Evolutionary conservation across 2,113 vertebrate genomes (phyloP).

Genomic region (Hippocampus abdominalis): DNA sequence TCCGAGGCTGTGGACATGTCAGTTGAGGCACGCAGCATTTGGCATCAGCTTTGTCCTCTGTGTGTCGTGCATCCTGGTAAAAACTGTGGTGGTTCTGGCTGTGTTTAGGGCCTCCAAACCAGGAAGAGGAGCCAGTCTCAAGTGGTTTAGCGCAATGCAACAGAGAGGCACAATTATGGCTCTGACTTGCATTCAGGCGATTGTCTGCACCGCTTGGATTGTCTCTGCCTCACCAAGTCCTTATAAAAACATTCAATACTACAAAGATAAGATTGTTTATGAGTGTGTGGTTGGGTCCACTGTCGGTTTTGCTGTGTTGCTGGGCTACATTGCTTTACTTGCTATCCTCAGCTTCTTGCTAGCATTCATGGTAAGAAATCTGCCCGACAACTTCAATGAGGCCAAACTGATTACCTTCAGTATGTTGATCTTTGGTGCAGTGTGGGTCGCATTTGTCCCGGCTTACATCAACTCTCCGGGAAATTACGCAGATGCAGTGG

Average conservation of each 20-base stretch:
- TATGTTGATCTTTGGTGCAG: slow-evolving; percentile 73
- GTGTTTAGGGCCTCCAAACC: slow-evolving; percentile 66
- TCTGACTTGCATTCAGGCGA: slow-evolving; percentile 54
- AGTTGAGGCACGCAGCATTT: slow-evolving; percentile 59
- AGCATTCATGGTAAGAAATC: slow-evolving; percentile 68
- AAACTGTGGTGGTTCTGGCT: slow-evolving; percentile 65
- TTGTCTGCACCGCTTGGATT: slow-evolving; percentile 62
- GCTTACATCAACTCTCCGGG: slow-evolving; percentile 70
- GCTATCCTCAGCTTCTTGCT: slow-evolving; percentile 63
- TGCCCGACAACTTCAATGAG: slow-evolving; percentile 68
- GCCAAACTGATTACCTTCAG: slow-evolving; percentile 70
- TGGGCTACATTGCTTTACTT: slow-evolving; percentile 64
- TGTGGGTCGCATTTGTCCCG: slow-evolving; percentile 68
- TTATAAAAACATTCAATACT: slow-evolving; percentile 53
- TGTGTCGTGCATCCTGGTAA: slow-evolving; percentile 61
- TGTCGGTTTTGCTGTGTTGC: slow-evolving; percentile 48
- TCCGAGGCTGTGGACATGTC: slow-evolving; percentile 57
- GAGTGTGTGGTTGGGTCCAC: slow-evolving; percentile 65
- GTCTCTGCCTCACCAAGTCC: slow-evolving; percentile 44
- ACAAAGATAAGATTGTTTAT: slow-evolving; percentile 58
- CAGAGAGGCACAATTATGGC: slow-evolving; percentile 61
- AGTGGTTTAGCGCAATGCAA: slow-evolving; percentile 58
- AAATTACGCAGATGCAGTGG: slow-evolving; percentile 66
- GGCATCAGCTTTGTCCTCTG: slow-evolving; percentile 66
- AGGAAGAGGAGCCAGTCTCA: slow-evolving; percentile 38